Percentiles rank a stretch among this genome's conserved stretches.
These are phyloP conservation scores for Ivindomyrus marchei DNA, from an alignment of 2,113 vertebrate species.

Conservation along the genomic window DNA sequence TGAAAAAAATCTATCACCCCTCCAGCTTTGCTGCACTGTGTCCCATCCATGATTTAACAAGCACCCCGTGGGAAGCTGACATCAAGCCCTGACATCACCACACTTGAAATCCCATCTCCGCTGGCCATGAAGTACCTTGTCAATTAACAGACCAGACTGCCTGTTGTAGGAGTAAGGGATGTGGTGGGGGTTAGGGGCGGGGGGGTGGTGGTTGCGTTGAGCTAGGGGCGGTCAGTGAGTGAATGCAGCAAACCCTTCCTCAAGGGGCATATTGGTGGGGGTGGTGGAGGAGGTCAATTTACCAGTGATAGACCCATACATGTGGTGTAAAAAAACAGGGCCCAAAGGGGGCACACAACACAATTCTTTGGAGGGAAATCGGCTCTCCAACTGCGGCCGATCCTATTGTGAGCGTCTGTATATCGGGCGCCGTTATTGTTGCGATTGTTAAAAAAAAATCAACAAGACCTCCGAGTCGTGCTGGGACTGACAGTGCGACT, in stretches of 20 bases:
- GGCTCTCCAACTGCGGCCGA: conserved; percentile 13
- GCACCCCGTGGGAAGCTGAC: conserved; percentile 25
- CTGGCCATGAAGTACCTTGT: conserved; percentile 29
- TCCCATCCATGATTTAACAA: conserved; percentile 24
- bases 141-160: conserved; percentile 28
- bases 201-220: not conserved
- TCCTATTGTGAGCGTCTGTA: conserved; percentile 1
- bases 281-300: conserved; percentile 13
- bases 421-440: conserved; percentile 4
- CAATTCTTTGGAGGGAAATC: conserved; percentile 19
- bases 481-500: not conserved
- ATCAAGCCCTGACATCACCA: conserved; percentile 29
- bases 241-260: conserved; percentile 5
- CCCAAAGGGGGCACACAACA: conserved; percentile 6
- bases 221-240: not conserved
- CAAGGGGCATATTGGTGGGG: conserved; percentile 4
- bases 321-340: conserved; percentile 22
- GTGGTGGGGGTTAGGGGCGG: not conserved
- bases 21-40: not conserved
- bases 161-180: not conserved
- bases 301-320: conserved; percentile 23
- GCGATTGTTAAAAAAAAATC: conserved; percentile 5
- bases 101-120: conserved; percentile 29
- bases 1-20: not conserved
- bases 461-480: not conserved